A percentile compares a stretch with the other conserved stretches of the same genome.
Evolutionary conservation across 2,797 vertebrate species (phyloP).

Genomic region (Monodelphis domestica): DNA sequence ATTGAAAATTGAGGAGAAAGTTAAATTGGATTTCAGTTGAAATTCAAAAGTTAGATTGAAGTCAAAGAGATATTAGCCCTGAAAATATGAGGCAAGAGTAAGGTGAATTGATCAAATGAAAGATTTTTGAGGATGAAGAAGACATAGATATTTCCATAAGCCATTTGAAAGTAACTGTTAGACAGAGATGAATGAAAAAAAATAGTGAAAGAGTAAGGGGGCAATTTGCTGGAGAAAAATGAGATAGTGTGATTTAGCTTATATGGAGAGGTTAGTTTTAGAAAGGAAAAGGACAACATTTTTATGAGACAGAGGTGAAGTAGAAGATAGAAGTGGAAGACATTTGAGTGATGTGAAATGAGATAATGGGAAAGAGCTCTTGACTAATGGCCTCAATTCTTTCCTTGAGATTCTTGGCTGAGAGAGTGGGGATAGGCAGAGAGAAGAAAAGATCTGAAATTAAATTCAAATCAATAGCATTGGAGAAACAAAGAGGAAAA

Average conservation of each 20-base stretch:
- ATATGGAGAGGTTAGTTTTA: neutral
- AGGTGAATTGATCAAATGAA: neutral
- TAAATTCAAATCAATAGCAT: neutral
- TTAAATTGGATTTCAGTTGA: neutral
- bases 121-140: neutral
- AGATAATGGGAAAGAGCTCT: neutral
- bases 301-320: neutral
- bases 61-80: neutral
- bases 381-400: neutral
- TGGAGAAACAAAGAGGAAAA: neutral
- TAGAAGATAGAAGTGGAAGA: neutral
- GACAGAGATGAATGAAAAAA: neutral
- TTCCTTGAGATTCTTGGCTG: neutral
- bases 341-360: neutral
- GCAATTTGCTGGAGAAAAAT: neutral
- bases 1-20: neutral
- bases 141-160: neutral
- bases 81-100: no score
- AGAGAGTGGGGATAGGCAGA: neutral
- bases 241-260: neutral
- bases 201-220: neutral
- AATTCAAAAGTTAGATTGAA: neutral
- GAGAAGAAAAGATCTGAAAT: neutral
- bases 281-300: neutral
- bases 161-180: neutral